These are phyloP conservation scores for Zaprionus africanus DNA, from an alignment of 1,140 invertebrate genomes.

Conservation along the genomic window DNA sequence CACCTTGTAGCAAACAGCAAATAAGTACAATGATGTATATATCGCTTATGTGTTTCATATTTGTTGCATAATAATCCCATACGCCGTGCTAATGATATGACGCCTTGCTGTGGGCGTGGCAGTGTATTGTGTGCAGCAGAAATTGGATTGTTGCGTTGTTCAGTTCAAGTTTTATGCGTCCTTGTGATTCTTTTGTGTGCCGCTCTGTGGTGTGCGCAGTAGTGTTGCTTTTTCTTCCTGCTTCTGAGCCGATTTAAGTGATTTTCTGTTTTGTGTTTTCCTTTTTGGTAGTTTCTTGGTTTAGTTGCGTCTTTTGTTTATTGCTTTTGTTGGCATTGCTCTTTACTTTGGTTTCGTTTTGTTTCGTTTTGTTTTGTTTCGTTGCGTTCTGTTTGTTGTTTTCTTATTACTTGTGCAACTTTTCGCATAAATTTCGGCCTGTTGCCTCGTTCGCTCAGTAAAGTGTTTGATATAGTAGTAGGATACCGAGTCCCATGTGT, in stretches of 20 bases:
- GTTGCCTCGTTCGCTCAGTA: slow-evolving; percentile 72
- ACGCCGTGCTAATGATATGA: slow-evolving; percentile 51
- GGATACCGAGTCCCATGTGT: slow-evolving; percentile 62
- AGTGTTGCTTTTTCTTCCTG: slow-evolving; percentile 10
- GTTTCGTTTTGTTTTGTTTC: slow-evolving; percentile 35
- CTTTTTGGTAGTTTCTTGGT: slow-evolving; percentile 46
- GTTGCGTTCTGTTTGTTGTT: slow-evolving; percentile 50
- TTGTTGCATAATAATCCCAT: slow-evolving; percentile 79
- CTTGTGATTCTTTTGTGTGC: slow-evolving; percentile 21
- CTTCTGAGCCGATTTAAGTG: slow-evolving; percentile 62
- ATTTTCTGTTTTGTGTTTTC: slow-evolving; percentile 42
- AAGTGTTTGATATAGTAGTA: slow-evolving; percentile 26
- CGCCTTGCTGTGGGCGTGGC: slow-evolving; percentile 22
- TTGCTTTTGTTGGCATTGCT: slow-evolving; percentile 53
- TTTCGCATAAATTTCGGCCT: slow-evolving; percentile 77
- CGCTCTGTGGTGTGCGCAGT: slow-evolving; percentile 27
- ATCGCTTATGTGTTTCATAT: slow-evolving; percentile 79
- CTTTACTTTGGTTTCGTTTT: slow-evolving; percentile 56
- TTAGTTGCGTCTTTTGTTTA: slow-evolving; percentile 60
- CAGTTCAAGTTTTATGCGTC: slow-evolving; percentile 36
- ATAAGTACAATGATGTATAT: slow-evolving; percentile 77
- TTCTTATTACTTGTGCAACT: slow-evolving; percentile 72
- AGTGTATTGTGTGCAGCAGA: slow-evolving; percentile 4
- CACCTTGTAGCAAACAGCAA: slow-evolving; percentile 82
- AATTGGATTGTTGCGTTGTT: slow-evolving; percentile 44